These are phyloP conservation scores for Pseudolycoriella hygida DNA, from an alignment of 2,888 invertebrate genomes.

Conservation along the genomic window DNA sequence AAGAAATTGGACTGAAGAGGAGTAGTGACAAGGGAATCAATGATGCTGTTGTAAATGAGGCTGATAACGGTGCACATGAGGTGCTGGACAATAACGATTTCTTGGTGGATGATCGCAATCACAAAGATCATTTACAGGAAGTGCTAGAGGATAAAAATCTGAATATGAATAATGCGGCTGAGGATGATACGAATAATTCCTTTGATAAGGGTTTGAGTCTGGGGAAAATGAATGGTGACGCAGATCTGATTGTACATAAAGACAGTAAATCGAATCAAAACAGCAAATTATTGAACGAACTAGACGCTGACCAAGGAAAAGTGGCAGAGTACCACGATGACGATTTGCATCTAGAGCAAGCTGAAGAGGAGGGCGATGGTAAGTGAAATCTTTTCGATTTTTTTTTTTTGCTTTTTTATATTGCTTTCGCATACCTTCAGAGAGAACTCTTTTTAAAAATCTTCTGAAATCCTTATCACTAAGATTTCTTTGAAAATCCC, in stretches of 20 bases:
- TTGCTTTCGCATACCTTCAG: neutral
- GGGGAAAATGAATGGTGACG: neutral
- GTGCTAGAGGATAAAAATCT: constrained; percentile 15
- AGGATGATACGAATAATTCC: constrained; percentile 17
- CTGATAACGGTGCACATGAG: constrained; percentile 27
- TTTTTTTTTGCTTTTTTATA: constrained; percentile 7
- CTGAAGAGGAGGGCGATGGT: constrained; percentile 33
- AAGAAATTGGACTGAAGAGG: constrained; percentile 10
- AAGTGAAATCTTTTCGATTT: constrained; percentile 9
- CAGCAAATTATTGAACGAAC: constrained; percentile 27
- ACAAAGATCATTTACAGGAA: constrained; percentile 11
- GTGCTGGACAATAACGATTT: constrained; percentile 22
- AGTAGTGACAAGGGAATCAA: constrained; percentile 9
- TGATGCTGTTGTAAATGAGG: constrained; percentile 16
- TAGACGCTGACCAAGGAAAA: constrained; percentile 29
- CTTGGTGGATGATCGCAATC: constrained; percentile 17
- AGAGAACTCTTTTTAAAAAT: too few relatives aligned
- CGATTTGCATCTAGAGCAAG: constrained; percentile 25
- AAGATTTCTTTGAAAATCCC: too few relatives aligned
- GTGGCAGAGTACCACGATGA: constrained; percentile 22
- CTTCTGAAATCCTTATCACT: too few relatives aligned
- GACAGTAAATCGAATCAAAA: constrained; percentile 1
- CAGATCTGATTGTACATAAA: constrained; percentile 1
- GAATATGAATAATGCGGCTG: constrained; percentile 20
- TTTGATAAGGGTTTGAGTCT: constrained; percentile 16